phyloP scores from a whole-genome alignment of 2,113 vertebrate species.

The Desmodus rotundus region DNA sequence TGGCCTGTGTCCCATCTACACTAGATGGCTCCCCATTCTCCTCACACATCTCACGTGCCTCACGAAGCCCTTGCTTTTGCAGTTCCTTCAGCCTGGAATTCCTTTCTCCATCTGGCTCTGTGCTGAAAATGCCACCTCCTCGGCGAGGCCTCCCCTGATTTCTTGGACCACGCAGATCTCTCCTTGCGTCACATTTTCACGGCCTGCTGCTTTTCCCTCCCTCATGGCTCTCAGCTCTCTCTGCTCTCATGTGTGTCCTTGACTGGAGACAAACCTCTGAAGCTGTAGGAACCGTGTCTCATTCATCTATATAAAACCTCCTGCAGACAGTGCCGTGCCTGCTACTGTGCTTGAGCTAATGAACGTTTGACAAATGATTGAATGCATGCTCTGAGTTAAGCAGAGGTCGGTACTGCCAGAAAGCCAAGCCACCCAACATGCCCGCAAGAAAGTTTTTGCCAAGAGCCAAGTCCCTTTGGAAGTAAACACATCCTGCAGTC shows the following conservation, averaged over 20 bases:
- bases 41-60: not conserved
- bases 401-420: conserved; percentile 2
- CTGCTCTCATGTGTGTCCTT: not conserved
- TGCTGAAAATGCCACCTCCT: not conserved
- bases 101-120: not conserved
- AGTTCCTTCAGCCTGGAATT: not conserved
- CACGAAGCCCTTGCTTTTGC: not conserved
- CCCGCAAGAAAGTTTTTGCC: not conserved
- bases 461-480: conserved; percentile 42
- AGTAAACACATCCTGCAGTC: conserved; percentile 38
- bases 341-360: not conserved
- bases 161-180: not conserved
- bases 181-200: too few relatives aligned
- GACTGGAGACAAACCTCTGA: not conserved
- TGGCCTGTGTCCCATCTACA: too few relatives aligned
- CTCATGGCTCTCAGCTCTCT: not conserved
- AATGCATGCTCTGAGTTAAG: conserved; percentile 35
- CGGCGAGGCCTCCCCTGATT: not conserved
- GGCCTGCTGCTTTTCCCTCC: not conserved
- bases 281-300: not conserved
- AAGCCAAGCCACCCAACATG: conserved; percentile 30
- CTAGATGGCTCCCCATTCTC: not conserved
- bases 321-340: not conserved
- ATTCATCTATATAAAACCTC: not conserved
- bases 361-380: conserved; percentile 45